These are phyloP conservation scores for Chamaea fasciata DNA, from an alignment of 2,113 vertebrate genomes.

Conservation along the genomic window DNA sequence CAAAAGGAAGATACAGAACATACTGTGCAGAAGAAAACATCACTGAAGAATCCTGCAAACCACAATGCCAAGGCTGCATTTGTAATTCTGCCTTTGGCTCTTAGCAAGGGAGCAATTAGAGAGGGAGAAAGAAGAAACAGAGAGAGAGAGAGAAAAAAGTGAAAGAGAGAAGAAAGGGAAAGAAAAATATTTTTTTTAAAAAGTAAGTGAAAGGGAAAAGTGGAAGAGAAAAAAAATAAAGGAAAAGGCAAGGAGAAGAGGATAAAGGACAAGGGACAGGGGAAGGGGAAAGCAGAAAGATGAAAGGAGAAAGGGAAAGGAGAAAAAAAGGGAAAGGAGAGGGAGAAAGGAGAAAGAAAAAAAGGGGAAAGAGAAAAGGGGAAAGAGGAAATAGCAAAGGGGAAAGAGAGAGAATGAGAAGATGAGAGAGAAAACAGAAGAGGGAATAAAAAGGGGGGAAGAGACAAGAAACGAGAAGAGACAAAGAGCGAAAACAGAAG, in stretches of 20 bases:
- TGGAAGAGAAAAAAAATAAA: not conserved
- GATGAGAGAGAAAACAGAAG: not conserved
- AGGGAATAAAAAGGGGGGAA: not conserved
- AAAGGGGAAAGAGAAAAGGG: too few species aligned
- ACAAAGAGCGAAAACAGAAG: not conserved
- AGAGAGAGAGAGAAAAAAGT: not conserved
- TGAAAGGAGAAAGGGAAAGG: fast-evolving
- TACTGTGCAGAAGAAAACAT: slow-evolving; percentile 45
- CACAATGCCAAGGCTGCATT: not conserved
- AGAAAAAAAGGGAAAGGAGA: not conserved
- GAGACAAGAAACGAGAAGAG: not conserved
- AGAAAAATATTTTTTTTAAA: too few species aligned
- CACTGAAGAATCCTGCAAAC: not conserved
- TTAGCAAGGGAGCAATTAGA: not conserved
- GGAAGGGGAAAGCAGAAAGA: fast-evolving
- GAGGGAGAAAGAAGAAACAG: not conserved
- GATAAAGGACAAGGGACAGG: not conserved
- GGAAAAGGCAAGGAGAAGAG: too few species aligned
- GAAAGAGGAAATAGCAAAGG: too few species aligned
- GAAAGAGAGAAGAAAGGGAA: not conserved
- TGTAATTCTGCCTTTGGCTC: slow-evolving; percentile 35
- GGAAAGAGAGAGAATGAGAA: not conserved
- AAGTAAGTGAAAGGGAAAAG: not conserved
- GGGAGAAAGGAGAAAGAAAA: too few species aligned
- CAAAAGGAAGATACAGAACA: slow-evolving; percentile 17